Evolutionary conservation across 2,113 vertebrate genomes (phyloP).

Genomic region (Clarias macrocephalus): DNA sequence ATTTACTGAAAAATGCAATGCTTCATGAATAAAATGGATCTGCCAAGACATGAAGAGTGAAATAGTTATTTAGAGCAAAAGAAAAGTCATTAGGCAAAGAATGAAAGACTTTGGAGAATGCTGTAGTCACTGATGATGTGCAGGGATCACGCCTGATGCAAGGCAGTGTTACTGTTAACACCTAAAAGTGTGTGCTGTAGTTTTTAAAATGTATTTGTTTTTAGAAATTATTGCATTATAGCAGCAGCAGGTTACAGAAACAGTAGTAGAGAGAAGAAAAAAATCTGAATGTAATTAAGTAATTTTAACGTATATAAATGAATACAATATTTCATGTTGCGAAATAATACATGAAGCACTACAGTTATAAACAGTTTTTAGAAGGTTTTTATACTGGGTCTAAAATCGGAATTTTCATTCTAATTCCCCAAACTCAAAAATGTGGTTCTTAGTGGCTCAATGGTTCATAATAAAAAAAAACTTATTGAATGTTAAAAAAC

Average conservation of each 20-base stretch:
- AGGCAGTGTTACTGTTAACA: background rate
- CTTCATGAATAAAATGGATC: background rate
- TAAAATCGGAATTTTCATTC: no score
- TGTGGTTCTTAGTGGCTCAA: no score
- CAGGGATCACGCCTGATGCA: background rate
- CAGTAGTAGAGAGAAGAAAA: no score
- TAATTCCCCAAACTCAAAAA: no score
- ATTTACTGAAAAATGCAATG: background rate
- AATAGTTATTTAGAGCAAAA: background rate
- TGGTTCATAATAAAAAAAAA: background rate
- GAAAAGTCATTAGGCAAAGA: background rate
- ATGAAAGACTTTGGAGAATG: background rate
- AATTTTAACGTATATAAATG: no score
- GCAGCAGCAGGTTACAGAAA: no score
- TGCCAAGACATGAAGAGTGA: background rate
- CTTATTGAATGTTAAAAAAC: background rate
- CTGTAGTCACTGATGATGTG: background rate
- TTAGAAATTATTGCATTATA: no score
- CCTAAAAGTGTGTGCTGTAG: background rate
- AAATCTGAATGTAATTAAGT: no score
- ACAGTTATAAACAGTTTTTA: background rate
- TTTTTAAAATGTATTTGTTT: background rate
- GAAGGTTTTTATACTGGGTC: no score
- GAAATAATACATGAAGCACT: no score
- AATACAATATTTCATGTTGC: no score